Percentiles rank a stretch among this genome's conserved stretches.
phyloP scores from a whole-genome alignment of 2,888 invertebrate genomes.

The Brachyopa scutellaris region DNA sequence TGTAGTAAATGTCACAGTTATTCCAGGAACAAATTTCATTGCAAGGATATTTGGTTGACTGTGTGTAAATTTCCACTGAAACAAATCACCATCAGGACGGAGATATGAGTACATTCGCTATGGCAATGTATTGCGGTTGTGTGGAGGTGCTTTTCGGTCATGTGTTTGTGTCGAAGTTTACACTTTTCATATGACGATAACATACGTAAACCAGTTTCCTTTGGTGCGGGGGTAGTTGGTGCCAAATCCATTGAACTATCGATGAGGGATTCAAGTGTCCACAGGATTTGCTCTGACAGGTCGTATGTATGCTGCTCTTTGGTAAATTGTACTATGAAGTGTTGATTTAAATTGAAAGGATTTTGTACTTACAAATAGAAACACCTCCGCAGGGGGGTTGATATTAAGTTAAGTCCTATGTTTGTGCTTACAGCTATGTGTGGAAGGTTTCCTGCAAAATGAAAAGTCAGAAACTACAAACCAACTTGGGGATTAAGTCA shows the following conservation, averaged over 20 bases:
- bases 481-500: too few relatives aligned
- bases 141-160: too few relatives aligned
- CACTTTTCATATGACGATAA: conserved; percentile 8
- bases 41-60: background rate
- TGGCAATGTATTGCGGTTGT: too few relatives aligned
- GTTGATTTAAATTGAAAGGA: background rate
- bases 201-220: background rate
- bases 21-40: background rate
- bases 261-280: background rate
- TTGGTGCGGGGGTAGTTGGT: background rate
- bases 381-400: background rate
- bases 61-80: background rate
- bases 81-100: too few relatives aligned
- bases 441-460: too few relatives aligned
- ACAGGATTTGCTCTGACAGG: background rate
- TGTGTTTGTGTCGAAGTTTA: background rate
- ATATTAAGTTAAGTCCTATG: background rate
- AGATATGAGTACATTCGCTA: too few relatives aligned
- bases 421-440: background rate
- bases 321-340: background rate
- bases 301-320: background rate
- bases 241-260: background rate
- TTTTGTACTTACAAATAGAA: background rate
- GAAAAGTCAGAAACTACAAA: too few relatives aligned
- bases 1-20: conserved; percentile 1